These are phyloP conservation scores for Plecturocebus donacophilus DNA, from an alignment of 2,113 vertebrate species.

Conservation along the genomic window DNA sequence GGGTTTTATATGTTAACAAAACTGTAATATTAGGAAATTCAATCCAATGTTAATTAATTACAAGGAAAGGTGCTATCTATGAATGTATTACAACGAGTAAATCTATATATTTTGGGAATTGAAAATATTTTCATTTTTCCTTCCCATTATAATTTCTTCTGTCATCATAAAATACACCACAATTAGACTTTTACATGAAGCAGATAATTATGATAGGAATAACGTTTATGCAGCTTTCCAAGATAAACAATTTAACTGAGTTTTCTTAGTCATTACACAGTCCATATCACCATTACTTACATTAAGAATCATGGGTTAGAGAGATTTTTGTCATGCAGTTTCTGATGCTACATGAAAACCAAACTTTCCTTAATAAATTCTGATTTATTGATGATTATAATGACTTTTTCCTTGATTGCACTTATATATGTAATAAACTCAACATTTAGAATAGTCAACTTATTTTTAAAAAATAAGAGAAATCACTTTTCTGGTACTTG, in stretches of 20 bases:
- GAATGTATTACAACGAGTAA: conserved; percentile 37
- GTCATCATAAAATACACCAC: not conserved
- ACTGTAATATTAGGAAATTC: conserved; percentile 78
- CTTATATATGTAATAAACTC: not conserved
- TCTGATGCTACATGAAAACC: not conserved
- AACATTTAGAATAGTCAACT: not conserved
- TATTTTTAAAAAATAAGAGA: not conserved
- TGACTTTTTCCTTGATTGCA: not conserved
- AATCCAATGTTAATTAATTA: conserved; percentile 79
- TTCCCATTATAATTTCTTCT: not conserved
- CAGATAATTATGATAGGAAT: not conserved
- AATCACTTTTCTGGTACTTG: not conserved
- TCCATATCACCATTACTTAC: not conserved
- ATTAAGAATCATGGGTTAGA: not conserved
- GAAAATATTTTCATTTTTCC: conserved; percentile 37
- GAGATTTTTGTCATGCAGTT: not conserved
- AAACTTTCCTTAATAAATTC: not conserved
- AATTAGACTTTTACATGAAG: not conserved
- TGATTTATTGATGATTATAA: conserved; percentile 12
- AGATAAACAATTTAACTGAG: not conserved
- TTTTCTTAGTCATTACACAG: not conserved
- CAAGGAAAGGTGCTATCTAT: conserved; percentile 61
- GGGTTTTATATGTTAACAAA: conserved; percentile 81
- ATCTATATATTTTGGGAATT: conserved; percentile 28
- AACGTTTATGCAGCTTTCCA: not conserved